Evolutionary conservation across 2,113 vertebrate genomes (phyloP).

Genomic region (Chionodraco myersi): DNA sequence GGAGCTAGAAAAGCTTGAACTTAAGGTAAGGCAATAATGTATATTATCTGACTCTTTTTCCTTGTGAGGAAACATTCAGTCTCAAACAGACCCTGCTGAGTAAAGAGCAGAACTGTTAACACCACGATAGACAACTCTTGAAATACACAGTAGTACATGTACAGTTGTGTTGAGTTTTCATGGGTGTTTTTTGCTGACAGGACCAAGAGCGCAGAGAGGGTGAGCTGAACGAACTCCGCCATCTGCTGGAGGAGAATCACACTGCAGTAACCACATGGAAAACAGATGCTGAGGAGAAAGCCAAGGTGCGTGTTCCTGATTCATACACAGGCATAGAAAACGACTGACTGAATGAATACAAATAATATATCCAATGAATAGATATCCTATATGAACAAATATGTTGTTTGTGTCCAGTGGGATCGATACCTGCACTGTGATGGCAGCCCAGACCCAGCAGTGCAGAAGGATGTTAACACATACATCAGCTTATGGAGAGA

Average conservation of each 20-base stretch:
- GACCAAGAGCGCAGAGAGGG: constrained; percentile 80
- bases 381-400: background rate
- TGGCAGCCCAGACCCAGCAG: constrained; percentile 89
- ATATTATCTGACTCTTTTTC: background rate
- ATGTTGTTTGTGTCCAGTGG: constrained; percentile 85
- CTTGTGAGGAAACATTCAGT: background rate
- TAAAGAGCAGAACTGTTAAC: background rate
- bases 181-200: constrained; percentile 69
- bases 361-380: background rate
- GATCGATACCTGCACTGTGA: constrained; percentile 88
- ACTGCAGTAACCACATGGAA: constrained; percentile 80
- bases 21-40: constrained; percentile 81
- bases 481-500: constrained; percentile 91
- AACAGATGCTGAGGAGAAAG: constrained; percentile 66
- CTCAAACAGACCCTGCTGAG: background rate
- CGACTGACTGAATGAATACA: background rate
- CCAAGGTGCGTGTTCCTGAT: constrained; percentile 78
- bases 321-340: background rate
- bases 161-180: background rate
- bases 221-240: constrained; percentile 86
- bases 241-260: constrained; percentile 84
- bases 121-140: background rate
- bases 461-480: constrained; percentile 88
- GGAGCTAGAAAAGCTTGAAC: constrained; percentile 83
- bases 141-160: background rate